These are phyloP conservation scores for Gallinago stenura DNA, from an alignment of 2,797 vertebrate genomes.

Conservation along the genomic window DNA sequence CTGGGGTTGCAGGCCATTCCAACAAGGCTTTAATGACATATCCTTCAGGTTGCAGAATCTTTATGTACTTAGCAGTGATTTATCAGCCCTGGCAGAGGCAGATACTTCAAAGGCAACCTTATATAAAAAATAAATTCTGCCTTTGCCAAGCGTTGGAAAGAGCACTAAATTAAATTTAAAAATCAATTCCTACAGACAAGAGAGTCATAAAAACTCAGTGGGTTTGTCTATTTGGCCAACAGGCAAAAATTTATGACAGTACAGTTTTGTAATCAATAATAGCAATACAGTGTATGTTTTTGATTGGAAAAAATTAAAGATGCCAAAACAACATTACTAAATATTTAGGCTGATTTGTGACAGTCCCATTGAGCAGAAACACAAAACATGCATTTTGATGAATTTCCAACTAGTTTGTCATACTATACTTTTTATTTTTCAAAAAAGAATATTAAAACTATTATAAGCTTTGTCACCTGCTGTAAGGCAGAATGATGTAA, in stretches of 20 bases:
- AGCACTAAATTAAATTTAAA: conserved; percentile 55
- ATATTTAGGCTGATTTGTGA: conserved; percentile 57
- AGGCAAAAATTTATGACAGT: conserved; percentile 66
- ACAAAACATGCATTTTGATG: conserved; percentile 75
- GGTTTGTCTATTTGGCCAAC: conserved; percentile 45
- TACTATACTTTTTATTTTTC: conserved; percentile 66
- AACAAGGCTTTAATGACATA: conserved; percentile 60
- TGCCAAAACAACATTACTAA: conserved; percentile 63
- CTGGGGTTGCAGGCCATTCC: conserved; percentile 61
- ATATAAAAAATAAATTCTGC: conserved; percentile 70
- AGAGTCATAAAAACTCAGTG: conserved; percentile 56
- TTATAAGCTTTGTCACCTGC: conserved; percentile 77
- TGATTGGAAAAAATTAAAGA: conserved; percentile 65
- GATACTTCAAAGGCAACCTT: conserved; percentile 72
- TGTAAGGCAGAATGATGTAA: conserved; percentile 78
- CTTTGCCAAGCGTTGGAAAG: conserved; percentile 59
- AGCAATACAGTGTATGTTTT: conserved; percentile 64
- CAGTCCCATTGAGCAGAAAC: conserved; percentile 71
- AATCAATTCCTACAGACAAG: conserved; percentile 65
- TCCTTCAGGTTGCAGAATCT: conserved; percentile 65
- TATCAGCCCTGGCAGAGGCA: conserved; percentile 71
- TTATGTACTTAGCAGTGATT: conserved; percentile 62
- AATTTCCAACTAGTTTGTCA: conserved; percentile 64
- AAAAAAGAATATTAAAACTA: conserved; percentile 77
- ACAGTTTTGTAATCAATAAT: conserved; percentile 61